phyloP scores from a whole-genome alignment of 2,113 vertebrate species.

The Acrocephalus arundinaceus region DNA sequence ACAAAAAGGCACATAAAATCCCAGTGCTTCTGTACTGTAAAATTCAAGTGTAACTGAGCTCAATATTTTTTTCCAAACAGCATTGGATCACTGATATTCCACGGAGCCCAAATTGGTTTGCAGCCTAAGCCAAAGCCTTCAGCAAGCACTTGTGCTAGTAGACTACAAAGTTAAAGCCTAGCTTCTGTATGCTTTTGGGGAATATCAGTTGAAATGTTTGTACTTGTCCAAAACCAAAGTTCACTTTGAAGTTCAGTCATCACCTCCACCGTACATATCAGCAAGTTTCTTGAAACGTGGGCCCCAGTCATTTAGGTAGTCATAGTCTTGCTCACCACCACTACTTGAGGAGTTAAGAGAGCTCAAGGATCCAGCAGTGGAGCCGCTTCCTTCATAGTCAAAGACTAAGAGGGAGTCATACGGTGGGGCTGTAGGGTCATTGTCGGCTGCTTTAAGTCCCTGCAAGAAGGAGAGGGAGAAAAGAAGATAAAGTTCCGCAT shows the following conservation, averaged over 20 bases:
- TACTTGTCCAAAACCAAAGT: conserved; percentile 85
- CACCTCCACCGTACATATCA: conserved; percentile 97
- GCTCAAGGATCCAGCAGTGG: conserved; percentile 95
- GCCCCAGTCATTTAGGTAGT: conserved; percentile 99
- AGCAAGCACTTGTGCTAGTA: conserved; percentile 95
- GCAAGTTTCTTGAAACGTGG: conserved; percentile 98
- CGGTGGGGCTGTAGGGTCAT: conserved; percentile 93
- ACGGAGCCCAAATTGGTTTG: conserved; percentile 83
- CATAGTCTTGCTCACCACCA: conserved; percentile 98
- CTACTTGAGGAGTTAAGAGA: conserved; percentile 98
- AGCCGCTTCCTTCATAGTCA: conserved; percentile 97
- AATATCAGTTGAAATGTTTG: conserved; percentile 89
- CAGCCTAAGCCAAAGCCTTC: conserved; percentile 91
- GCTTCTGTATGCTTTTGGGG: conserved; percentile 88
- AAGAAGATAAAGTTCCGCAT: background rate
- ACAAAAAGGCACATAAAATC: conserved; percentile 99
- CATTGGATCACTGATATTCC: conserved; percentile 89
- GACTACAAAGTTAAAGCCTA: conserved; percentile 98
- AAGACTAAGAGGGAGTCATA: conserved; percentile 98
- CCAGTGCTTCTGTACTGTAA: conserved; percentile 99
- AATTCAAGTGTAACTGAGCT: conserved; percentile 99
- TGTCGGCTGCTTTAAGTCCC: conserved; percentile 97
- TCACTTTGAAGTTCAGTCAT: conserved; percentile 85
- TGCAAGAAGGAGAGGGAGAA: conserved; percentile 56
- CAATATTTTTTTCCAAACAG: conserved; percentile 89